Base-by-base conservation (phyloP, 2,113 vertebrate species). In the Lophochroa leadbeateri region DNA sequence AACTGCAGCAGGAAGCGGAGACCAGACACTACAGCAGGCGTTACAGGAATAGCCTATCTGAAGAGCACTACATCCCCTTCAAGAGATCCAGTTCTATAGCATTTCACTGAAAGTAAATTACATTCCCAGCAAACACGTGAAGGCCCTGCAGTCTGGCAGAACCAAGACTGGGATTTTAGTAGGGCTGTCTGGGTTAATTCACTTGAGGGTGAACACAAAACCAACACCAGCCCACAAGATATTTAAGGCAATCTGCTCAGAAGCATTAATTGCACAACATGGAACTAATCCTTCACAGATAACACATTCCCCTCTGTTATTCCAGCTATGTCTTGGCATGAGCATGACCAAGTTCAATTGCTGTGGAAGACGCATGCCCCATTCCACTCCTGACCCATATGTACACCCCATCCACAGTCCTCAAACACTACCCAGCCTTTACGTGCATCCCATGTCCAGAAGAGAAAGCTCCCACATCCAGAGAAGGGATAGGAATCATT, bases 1-100 rank as follows among this genome's bases (percentile, higher is more conserved):
- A 93, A 55, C 72, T 60, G 84, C 82, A 29, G 79, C 91, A 93
- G 91, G 91, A 90, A 93, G 86, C 47, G 41, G 57, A 64, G 63
- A 75, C 37, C 52, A 88, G 65, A 82, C 55, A 19, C 44, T 69
- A 61, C 37, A 91, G 60, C 23, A 49, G 80, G 82, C 13, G 0
- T n/a, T 75, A 75, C 37, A 88, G 75, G 86, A 93, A 90, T 18
- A 82, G 88, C 43, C 70, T 11, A 63, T 70, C 65, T 93, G 85
- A 90, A 90, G 50, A 85, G 85, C 68, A 72, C 76, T 86, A 49
- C 39, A 65, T n/a, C 33, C n/a, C 37, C 90, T 92, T 71, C 57
- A 75, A 85, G 52, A 79, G 74, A 82, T 41, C 29, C 71, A 60
- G 41, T 74, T 94, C 70, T 84, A 78, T 14, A 91, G 69, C 60